Evolutionary conservation across 1,140 invertebrate genomes (phyloP).

Genomic region (Drosophila kurseongensis): DNA sequence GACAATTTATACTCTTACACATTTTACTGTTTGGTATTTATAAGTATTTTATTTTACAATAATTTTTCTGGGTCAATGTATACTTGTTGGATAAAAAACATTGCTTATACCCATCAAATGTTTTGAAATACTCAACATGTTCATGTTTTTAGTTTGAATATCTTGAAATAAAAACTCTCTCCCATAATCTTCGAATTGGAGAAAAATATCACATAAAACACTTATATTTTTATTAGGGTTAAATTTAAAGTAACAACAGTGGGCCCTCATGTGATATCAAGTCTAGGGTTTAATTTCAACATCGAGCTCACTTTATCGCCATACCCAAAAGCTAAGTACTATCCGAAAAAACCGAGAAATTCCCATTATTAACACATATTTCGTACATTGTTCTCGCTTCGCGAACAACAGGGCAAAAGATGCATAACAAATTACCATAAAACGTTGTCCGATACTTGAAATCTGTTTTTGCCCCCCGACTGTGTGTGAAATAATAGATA

Average conservation of each 20-base stretch:
- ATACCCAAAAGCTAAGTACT: constrained; percentile 12
- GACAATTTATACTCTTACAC: too few species aligned
- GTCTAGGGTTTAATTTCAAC: constrained; percentile 5
- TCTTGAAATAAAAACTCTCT: too few species aligned
- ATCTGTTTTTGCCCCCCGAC: constrained; percentile 10
- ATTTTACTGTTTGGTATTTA: too few species aligned
- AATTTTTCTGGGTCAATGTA: too few species aligned
- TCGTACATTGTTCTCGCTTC: constrained; percentile 45
- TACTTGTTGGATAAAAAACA: too few species aligned
- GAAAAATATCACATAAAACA: background rate
- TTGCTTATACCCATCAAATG: too few species aligned
- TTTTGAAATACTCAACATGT: too few species aligned
- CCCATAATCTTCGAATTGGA: too few species aligned
- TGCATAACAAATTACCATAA: constrained; percentile 76
- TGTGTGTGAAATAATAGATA: constrained; percentile 58
- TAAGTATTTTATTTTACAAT: too few species aligned
- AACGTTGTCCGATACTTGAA: constrained; percentile 54
- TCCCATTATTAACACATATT: constrained; percentile 45
- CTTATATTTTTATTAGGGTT: background rate
- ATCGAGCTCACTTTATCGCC: constrained; percentile 2
- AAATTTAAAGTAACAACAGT: background rate
- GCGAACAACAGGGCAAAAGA: constrained; percentile 61
- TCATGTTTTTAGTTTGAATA: too few species aligned
- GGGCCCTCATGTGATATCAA: background rate
- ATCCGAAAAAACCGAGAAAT: constrained; percentile 17